Conservation (phyloP, 1,140 invertebrate genomes). For the Agrypnia vestita region DNA sequence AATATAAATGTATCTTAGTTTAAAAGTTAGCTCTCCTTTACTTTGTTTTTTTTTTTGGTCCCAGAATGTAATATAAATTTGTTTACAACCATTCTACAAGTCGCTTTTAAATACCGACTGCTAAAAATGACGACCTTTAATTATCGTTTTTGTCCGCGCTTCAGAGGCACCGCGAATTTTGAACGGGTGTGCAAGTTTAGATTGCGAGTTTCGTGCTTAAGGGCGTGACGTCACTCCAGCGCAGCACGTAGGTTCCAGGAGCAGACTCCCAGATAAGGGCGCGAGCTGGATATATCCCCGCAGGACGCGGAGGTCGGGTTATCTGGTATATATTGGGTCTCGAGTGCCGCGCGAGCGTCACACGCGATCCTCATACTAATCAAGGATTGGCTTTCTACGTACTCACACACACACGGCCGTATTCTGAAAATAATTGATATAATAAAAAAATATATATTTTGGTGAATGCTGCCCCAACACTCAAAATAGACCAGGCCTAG, state of each 20-base stretch:
- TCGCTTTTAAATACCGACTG: background rate
- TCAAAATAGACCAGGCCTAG: too few species aligned
- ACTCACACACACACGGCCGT: too few species aligned
- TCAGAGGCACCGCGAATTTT: background rate
- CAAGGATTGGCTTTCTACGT: slow-evolving; percentile 39
- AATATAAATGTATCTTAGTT: too few species aligned
- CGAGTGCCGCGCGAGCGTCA: slow-evolving; percentile 51
- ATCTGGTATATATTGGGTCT: slow-evolving; percentile 56
- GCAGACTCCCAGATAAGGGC: slow-evolving; percentile 42
- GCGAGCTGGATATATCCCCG: slow-evolving; percentile 53
- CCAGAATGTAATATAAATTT: too few species aligned
- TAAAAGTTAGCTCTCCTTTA: too few species aligned
- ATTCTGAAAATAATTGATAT: too few species aligned
- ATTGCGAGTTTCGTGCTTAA: slow-evolving; percentile 7
- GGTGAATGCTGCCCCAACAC: too few species aligned
- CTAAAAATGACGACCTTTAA: background rate
- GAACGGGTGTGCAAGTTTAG: background rate
- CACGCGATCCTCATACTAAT: slow-evolving; percentile 53
- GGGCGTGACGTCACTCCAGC: background rate
- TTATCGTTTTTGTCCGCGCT: background rate
- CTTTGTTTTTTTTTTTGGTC: too few species aligned
- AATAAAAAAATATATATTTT: too few species aligned
- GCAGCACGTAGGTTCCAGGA: slow-evolving; percentile 15
- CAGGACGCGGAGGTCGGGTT: slow-evolving; percentile 52
- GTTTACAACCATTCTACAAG: background rate